Evolutionary conservation across 1,140 invertebrate species (phyloP).

Genomic region (Aleiodes sp.): DNA sequence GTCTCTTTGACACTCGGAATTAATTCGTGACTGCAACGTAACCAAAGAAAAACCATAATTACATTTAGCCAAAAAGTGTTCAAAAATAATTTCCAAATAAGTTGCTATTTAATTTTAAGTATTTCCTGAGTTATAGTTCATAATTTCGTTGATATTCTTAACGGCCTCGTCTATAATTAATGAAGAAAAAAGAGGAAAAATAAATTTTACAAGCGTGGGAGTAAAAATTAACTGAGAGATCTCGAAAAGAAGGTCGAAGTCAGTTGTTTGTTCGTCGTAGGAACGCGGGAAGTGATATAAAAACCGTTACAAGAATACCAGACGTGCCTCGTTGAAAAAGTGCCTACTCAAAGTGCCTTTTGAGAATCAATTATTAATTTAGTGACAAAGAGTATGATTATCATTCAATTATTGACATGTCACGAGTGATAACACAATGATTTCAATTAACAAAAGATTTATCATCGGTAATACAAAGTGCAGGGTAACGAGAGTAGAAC

Average conservation of each 20-base stretch:
- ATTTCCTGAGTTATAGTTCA: too few species aligned
- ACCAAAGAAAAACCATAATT: too few species aligned
- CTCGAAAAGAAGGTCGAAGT: not conserved
- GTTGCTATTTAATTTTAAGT: too few species aligned
- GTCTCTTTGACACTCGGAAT: not conserved
- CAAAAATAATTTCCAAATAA: too few species aligned
- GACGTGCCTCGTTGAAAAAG: too few species aligned
- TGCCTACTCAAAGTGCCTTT: not conserved
- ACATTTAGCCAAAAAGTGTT: too few species aligned
- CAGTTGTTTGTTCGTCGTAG: not conserved
- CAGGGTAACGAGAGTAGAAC: not conserved
- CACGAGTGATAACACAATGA: not conserved
- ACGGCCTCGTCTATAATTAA: too few species aligned
- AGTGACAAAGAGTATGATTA: not conserved
- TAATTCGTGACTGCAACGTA: too few species aligned
- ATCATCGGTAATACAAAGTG: not conserved
- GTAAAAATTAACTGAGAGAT: not conserved
- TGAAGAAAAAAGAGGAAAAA: too few species aligned
- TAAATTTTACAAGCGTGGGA: too few species aligned
- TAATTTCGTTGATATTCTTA: too few species aligned
- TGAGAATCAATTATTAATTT: not conserved
- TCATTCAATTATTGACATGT: not conserved
- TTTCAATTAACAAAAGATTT: not conserved
- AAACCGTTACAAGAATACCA: not conserved
- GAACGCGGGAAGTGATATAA: not conserved